These are phyloP conservation scores for Herpetotheres cachinnans DNA, from an alignment of 2,113 vertebrate genomes.

Conservation along the genomic window DNA sequence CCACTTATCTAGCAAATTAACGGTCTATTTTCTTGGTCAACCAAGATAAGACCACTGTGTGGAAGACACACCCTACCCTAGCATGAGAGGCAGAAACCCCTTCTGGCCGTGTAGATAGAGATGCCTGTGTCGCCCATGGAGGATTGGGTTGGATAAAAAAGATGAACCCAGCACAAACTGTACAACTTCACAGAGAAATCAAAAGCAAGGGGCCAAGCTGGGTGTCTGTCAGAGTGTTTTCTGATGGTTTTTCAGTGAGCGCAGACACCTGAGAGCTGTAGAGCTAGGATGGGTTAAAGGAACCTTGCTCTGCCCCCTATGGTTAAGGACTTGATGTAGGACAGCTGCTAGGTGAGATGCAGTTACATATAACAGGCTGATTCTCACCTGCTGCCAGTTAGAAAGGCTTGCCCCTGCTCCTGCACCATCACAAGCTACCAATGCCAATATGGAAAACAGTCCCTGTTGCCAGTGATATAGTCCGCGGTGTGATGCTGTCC, in stretches of 20 bases:
- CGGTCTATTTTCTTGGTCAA: neutral
- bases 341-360: neutral
- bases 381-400: neutral
- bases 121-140: fast-evolving
- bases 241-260: neutral
- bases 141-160: neutral
- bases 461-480: neutral
- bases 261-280: neutral
- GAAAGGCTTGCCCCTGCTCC: neutral
- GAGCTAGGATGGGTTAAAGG: neutral
- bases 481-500: neutral
- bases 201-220: neutral
- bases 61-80: neutral
- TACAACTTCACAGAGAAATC: neutral
- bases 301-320: neutral
- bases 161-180: neutral
- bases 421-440: neutral
- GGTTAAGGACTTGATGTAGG: neutral
- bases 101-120: neutral
- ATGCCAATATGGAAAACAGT: neutral
- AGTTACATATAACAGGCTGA: neutral
- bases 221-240: neutral
- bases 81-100: neutral
- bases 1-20: neutral
- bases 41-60: neutral